Conservation (phyloP, 2,888 invertebrate genomes). For the Achlya flavicornis region DNA sequence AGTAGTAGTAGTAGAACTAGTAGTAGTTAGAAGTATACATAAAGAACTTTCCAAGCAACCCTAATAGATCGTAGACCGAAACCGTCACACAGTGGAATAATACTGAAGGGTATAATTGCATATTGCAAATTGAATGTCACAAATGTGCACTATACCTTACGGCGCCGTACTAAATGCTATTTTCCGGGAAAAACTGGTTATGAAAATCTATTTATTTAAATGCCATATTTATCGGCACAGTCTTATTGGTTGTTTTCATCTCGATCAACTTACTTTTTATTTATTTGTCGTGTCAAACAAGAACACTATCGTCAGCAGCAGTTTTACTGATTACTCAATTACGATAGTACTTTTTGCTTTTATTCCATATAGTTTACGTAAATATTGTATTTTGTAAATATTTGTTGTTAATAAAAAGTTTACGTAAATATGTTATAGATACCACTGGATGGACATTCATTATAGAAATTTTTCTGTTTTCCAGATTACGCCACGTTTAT, state of each 20-base stretch:
- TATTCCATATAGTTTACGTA: too few relatives aligned
- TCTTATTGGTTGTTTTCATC: background rate
- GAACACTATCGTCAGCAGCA: background rate
- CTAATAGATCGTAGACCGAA: background rate
- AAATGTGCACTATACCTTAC: background rate
- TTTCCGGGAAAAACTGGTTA: conserved; percentile 7
- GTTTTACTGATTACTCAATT: too few relatives aligned
- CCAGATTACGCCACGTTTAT: too few relatives aligned
- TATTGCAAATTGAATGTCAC: conserved; percentile 9
- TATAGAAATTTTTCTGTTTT: background rate
- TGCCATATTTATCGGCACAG: background rate
- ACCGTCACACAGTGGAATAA: background rate
- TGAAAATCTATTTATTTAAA: conserved; percentile 4
- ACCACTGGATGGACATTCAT: too few relatives aligned
- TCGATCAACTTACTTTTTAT: background rate
- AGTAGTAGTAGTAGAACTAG: too few relatives aligned
- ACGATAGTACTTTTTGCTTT: too few relatives aligned
- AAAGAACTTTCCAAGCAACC: background rate
- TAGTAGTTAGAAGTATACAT: too few relatives aligned
- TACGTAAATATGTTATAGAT: too few relatives aligned
- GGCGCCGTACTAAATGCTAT: background rate
- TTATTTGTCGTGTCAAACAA: background rate
- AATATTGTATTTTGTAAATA: too few relatives aligned
- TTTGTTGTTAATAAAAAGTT: too few relatives aligned
- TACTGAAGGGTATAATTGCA: background rate